Base-by-base conservation (phyloP, 2,888 invertebrate species). In the Dynastes maya region DNA sequence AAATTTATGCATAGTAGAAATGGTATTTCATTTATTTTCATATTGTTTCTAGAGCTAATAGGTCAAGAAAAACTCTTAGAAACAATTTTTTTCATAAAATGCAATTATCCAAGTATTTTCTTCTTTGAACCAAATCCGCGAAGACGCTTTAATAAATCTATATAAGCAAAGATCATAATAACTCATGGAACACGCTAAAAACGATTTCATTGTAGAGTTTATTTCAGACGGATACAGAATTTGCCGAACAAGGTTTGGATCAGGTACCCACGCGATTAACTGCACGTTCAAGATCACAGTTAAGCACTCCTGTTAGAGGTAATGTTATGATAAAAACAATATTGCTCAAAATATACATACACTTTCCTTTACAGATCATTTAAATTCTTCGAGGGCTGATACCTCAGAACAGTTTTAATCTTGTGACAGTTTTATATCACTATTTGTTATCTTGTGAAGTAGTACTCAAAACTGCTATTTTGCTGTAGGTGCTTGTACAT, bases 251-350 rank as follows among this genome's bases (percentile, higher is more conserved):
- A 82, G 92, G 92, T 85, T 90, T 92, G 87, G 92, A 92, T 89
- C 91, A 92, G 88, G 92, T 92, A 87, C 92, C 92, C 86, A 92
- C 92, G 86, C 90, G 92, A 88, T 90, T 92, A 88, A 86, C 86
- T 4, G 87, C 85, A 6, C 85, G 83, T 77, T 82, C 83, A 16
- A 85, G 85, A 78, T 86, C 87, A 6, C 83, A 86, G 65, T 86
- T 87, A 4, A 85, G 85, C 78, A 88, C 87, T 37, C 87, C 88
- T 29, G 87, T 81, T 80, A 87, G 85, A 86, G 87, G 87, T 86
- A 74, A 58, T 5, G 45, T 45, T 8, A 64, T 72, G 16, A 6
- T 77, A 65, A 78, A 53, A 64, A 16, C 5, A 65, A n/a, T 29
- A 63, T 29, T 6, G 32, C 27, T 8, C 3, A 9, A 37, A 63